Evolutionary conservation across 2,797 vertebrate species (phyloP).

Genomic region (Silurus lanzhouensis): DNA sequence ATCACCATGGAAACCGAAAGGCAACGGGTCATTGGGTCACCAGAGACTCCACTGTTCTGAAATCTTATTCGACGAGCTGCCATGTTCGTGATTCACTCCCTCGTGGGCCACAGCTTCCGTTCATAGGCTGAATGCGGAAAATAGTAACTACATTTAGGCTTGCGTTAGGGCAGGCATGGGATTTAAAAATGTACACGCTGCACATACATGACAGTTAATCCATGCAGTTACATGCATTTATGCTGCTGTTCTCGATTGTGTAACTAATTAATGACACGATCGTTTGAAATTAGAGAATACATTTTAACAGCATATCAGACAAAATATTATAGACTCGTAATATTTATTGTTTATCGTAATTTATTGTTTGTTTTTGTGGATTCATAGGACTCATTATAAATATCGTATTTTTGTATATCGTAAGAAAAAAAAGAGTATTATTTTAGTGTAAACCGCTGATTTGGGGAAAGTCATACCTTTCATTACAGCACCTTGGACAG

Average conservation of each 20-base stretch:
- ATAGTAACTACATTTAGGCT: conserved; percentile 22
- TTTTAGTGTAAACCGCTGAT: not conserved
- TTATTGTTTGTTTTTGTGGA: not conserved
- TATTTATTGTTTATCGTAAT: not conserved
- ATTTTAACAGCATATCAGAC: not conserved
- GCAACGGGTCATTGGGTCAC: conserved; percentile 73
- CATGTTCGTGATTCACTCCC: conserved; percentile 56
- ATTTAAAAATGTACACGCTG: not conserved
- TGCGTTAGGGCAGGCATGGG: not conserved
- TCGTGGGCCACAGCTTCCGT: conserved; percentile 59
- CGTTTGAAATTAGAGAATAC: not conserved
- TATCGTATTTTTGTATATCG: not conserved
- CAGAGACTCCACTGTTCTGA: conserved; percentile 60
- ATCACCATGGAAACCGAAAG: conserved; percentile 70
- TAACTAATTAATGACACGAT: not conserved
- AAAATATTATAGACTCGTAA: not conserved
- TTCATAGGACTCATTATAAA: not conserved
- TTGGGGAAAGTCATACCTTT: not conserved
- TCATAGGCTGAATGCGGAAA: conserved; percentile 55
- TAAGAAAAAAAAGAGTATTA: not conserved
- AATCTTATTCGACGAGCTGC: conserved; percentile 66
- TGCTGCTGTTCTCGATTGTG: not conserved
- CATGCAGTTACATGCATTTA: not conserved
- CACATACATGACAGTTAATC: conserved; percentile 1
- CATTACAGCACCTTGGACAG: conserved; percentile 70